Percentiles rank a stretch among this genome's conserved stretches.
Conservation (phyloP, 2,888 invertebrate species). For the Dugesia japonica region DNA sequence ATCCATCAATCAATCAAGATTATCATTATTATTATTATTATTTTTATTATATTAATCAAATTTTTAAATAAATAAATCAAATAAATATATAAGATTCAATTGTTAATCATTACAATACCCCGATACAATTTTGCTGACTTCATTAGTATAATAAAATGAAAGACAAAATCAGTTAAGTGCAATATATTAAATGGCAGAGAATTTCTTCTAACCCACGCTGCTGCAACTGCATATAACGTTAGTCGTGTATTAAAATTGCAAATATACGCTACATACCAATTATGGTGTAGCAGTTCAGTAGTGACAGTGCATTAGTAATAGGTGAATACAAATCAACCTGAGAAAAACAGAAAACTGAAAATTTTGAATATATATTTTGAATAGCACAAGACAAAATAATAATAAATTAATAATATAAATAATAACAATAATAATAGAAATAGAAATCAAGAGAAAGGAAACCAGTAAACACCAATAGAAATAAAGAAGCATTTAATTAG, state of each 20-base stretch:
- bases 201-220: background rate
- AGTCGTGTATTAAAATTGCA: background rate
- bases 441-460: background rate
- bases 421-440: background rate
- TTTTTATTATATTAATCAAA: too few species aligned
- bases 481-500: background rate
- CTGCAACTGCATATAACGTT: background rate
- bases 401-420: too few species aligned
- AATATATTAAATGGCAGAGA: background rate
- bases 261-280: background rate
- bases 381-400: too few species aligned
- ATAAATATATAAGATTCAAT: too few species aligned
- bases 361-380: background rate
- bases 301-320: background rate
- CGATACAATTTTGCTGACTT: background rate
- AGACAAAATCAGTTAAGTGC: constrained; percentile 13
- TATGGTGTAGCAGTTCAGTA: background rate
- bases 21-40: too few species aligned
- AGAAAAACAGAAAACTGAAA: background rate
- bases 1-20: too few species aligned
- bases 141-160: background rate
- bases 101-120: background rate
- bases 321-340: background rate
- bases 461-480: background rate
- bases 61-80: too few species aligned